phyloP scores from a whole-genome alignment of 2,113 vertebrate species.

The Podiceps cristatus region DNA sequence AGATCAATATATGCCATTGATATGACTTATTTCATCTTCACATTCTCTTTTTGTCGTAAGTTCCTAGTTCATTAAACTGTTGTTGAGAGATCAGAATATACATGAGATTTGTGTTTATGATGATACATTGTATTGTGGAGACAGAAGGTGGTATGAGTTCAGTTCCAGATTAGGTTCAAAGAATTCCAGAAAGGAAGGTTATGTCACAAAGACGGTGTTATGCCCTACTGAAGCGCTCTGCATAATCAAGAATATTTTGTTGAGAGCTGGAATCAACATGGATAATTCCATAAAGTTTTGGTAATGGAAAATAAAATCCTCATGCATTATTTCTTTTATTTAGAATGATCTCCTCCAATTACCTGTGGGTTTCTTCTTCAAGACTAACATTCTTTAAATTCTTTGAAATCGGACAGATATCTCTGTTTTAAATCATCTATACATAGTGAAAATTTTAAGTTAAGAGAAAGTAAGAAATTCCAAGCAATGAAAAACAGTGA shows the following conservation, averaged over 20 bases:
- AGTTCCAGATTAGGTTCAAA: background rate
- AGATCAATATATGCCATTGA: background rate
- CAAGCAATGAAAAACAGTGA: background rate
- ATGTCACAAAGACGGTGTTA: background rate
- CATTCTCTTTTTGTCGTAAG: background rate
- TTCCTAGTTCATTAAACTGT: background rate
- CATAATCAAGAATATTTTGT: background rate
- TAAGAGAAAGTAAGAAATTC: background rate
- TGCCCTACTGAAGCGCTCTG: background rate
- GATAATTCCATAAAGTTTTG: background rate
- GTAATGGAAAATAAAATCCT: background rate
- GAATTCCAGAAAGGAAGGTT: background rate
- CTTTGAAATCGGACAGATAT: background rate
- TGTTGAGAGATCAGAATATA: background rate
- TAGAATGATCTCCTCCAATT: background rate
- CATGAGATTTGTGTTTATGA: background rate
- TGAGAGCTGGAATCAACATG: background rate
- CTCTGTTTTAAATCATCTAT: background rate
- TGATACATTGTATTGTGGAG: background rate
- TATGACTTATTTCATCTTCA: background rate
- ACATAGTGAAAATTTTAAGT: slow-evolving; percentile 8
- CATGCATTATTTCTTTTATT: background rate
- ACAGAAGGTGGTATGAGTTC: background rate
- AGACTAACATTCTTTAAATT: background rate
- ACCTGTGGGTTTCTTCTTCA: background rate